phyloP scores from a whole-genome alignment of 2,888 invertebrate species.

The Pollenia griseotomentosa region DNA sequence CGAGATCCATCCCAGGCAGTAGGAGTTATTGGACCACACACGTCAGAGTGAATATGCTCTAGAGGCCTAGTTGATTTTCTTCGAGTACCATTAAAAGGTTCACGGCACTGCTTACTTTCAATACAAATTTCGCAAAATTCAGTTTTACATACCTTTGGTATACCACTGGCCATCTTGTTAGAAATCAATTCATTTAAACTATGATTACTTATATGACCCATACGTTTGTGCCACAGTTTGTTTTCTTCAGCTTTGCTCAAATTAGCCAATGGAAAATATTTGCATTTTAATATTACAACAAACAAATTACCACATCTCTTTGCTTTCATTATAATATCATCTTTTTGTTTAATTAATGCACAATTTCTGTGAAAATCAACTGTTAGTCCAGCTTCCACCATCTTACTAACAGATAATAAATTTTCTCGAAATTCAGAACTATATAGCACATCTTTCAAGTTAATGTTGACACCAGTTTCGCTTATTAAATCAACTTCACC shows the following conservation, averaged over 20 bases:
- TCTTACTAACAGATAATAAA: constrained; percentile 76
- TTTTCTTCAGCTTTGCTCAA: constrained; percentile 81
- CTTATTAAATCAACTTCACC: neutral
- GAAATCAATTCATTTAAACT: constrained; percentile 9
- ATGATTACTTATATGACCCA: constrained; percentile 24
- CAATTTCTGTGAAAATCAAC: constrained; percentile 76
- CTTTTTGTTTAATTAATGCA: constrained; percentile 54
- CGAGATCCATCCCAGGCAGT: constrained; percentile 71
- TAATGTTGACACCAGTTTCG: constrained; percentile 21
- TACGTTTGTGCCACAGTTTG: constrained; percentile 81
- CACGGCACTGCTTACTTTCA: constrained; percentile 25
- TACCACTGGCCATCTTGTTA: constrained; percentile 23
- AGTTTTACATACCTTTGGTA: constrained; percentile 20
- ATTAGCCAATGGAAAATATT: neutral
- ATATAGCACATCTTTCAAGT: constrained; percentile 39
- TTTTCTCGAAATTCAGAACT: constrained; percentile 74
- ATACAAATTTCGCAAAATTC: neutral
- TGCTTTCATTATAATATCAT: constrained; percentile 75
- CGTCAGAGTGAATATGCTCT: neutral
- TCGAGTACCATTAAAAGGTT: neutral
- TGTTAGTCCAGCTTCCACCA: constrained; percentile 77
- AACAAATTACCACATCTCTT: neutral
- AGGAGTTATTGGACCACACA: constrained; percentile 79
- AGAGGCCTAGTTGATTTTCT: neutral
- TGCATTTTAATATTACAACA: neutral